These are phyloP conservation scores for Formicarius rufipectus DNA, from an alignment of 2,113 vertebrate genomes.

Conservation along the genomic window DNA sequence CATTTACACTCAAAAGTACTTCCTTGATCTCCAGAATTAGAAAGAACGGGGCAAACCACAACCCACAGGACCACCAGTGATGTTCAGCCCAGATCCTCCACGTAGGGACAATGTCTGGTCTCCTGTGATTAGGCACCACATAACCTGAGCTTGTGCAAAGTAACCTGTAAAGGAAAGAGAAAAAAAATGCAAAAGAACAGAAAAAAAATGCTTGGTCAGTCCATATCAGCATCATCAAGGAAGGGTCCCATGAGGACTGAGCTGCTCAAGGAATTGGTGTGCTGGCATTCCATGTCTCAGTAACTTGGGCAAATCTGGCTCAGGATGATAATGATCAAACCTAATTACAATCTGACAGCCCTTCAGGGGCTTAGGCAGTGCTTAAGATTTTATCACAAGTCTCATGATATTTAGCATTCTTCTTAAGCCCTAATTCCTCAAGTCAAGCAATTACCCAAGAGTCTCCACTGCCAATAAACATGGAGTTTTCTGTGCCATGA, in stretches of 20 bases:
- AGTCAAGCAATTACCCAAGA: not conserved
- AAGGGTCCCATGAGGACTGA: not conserved
- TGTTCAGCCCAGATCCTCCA: not conserved
- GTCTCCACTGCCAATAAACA: not conserved
- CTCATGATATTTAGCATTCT: not conserved
- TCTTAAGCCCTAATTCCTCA: constrained; percentile 3
- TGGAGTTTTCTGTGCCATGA: not conserved
- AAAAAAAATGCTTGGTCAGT: not conserved
- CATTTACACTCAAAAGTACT: not conserved
- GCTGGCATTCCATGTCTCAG: not conserved
- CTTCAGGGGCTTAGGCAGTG: not conserved
- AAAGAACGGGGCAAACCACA: not conserved
- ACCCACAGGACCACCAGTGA: not conserved
- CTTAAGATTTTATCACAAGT: constrained; percentile 33
- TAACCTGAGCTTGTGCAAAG: not conserved
- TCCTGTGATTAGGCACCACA: not conserved
- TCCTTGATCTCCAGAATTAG: not conserved
- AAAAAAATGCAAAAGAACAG: not conserved
- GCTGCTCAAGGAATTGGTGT: not conserved
- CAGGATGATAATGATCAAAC: constrained; percentile 12
- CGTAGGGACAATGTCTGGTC: not conserved
- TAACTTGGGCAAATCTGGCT: constrained; percentile 10
- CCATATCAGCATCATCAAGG: not conserved
- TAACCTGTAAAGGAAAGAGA: not conserved
- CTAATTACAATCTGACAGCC: constrained; percentile 19